Base-by-base conservation (phyloP, 2,888 invertebrate species). In the Tigriopus californicus region DNA sequence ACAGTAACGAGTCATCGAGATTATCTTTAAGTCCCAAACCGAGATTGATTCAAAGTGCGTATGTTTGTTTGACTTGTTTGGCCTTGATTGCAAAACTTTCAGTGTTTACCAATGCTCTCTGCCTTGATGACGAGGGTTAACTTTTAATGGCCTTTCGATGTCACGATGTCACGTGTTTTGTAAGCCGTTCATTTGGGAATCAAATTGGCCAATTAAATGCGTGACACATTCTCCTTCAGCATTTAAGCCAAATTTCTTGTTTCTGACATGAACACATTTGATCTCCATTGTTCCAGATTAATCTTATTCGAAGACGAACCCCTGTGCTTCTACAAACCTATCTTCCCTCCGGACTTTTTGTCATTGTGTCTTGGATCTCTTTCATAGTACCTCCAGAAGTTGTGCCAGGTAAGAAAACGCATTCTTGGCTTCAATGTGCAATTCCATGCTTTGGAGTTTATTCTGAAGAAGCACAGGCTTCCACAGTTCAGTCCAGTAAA, bases 371-470 rank as follows among this genome's bases (percentile, higher is more conserved):
- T 20, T 79, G 79, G 79, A 79, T 79, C 63, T 78, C 79, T 66
- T 79, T 79, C 70, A 77, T 79, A 62, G 79, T 79, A 46, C 79
- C 79, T 65, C 79, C 79, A 5, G 79, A 79, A 70, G 77, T 79
- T 60, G 79, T 79, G 20, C 79, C 79, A 1, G 79, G 79, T 13
- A 72, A 79, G 25, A 79, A 10, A 24, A 15, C 22, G 10, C n/a
- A 3, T 8, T n/a, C n/a, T 51, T 22, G 2, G 15, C 4, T 22
- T 5, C 3, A 44, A 5, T 44, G 18, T 44, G 44, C 10, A 3
- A 18, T 44, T 15, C 10, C n/a, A n/a, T 6, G 44, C 44, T n/a
- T n/a, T 10, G 3, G 20, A 20, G 22, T 22, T 15, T 8, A 49
- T 20, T 12, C 5, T 15, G 15, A 20, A 49, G 13, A 8, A 49